A percentile compares a stretch with the other conserved stretches of the same genome.
Evolutionary conservation across 2,797 vertebrate genomes (phyloP).

Genomic region (Sparus aurata): DNA sequence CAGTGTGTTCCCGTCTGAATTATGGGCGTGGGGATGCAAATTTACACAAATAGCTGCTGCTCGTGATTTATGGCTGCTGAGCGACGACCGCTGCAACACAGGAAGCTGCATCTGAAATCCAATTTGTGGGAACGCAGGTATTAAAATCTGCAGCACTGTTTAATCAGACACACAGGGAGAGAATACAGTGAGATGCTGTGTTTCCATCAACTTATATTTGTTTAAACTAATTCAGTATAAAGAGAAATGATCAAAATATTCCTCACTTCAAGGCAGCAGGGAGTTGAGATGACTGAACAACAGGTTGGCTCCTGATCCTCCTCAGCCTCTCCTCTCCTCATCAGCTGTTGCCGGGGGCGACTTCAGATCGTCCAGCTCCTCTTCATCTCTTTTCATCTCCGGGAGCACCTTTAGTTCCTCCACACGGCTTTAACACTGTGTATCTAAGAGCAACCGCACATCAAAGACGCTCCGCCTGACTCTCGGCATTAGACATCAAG

Average conservation of each 20-base stretch:
- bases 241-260: background rate
- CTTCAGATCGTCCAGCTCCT: conserved; percentile 43
- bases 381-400: conserved; percentile 67
- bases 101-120: background rate
- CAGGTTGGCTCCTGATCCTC: conserved; percentile 10
- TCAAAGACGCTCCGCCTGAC: conserved; percentile 53
- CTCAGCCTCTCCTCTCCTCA: conserved; percentile 39
- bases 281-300: background rate
- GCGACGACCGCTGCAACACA: conserved; percentile 11
- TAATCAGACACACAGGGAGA: background rate
- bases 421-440: conserved; percentile 17
- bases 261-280: background rate
- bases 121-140: background rate
- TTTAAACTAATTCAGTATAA: background rate
- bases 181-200: background rate
- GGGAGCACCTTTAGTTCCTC: conserved; percentile 53
- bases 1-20: background rate
- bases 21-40: background rate
- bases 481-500: conserved; percentile 27
- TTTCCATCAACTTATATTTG: no score
- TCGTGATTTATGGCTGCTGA: conserved; percentile 26
- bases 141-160: background rate
- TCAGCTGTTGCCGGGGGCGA: conserved; percentile 31
- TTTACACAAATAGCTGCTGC: background rate
- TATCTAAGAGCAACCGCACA: conserved; percentile 45